Percentiles rank a stretch among this genome's conserved stretches.
These are phyloP conservation scores for Xestia xanthographa DNA, from an alignment of 2,888 invertebrate genomes.

Conservation along the genomic window DNA sequence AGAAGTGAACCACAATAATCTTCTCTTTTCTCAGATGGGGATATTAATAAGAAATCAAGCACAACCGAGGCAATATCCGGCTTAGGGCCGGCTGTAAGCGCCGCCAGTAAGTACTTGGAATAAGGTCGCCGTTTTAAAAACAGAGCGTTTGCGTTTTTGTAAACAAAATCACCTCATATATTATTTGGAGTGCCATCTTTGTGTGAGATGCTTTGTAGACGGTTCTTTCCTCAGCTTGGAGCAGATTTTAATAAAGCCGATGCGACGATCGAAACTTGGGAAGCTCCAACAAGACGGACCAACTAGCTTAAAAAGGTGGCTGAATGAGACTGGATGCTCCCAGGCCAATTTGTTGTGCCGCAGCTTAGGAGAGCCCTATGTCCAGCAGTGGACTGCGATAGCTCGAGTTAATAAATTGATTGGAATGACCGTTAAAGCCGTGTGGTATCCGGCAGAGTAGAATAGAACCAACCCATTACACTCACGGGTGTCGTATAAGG, in stretches of 20 bases:
- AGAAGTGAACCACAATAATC: constrained; percentile 53
- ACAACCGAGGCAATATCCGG: constrained; percentile 82
- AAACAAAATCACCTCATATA: constrained; percentile 64
- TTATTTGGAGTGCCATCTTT: constrained; percentile 62
- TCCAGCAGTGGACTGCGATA: neutral
- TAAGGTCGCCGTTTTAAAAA: constrained; percentile 68
- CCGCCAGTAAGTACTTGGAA: constrained; percentile 83
- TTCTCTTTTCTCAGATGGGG: constrained; percentile 78
- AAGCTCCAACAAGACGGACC: neutral
- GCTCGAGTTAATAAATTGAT: neutral
- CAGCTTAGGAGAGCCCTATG: neutral
- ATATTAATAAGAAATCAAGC: constrained; percentile 81
- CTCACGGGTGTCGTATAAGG: too few species aligned
- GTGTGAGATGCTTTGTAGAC: constrained; percentile 48
- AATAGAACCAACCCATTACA: too few species aligned
- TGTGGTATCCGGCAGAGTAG: too few species aligned
- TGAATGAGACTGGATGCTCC: neutral
- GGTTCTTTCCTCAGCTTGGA: neutral
- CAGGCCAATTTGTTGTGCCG: too few species aligned
- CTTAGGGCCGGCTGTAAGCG: constrained; percentile 87
- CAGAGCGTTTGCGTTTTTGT: constrained; percentile 62
- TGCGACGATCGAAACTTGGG: neutral
- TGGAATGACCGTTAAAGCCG: neutral
- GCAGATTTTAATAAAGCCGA: constrained; percentile 2
- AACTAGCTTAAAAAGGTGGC: neutral